These are phyloP conservation scores for Spinus pinus DNA, from an alignment of 2,797 vertebrate genomes.

Conservation along the genomic window DNA sequence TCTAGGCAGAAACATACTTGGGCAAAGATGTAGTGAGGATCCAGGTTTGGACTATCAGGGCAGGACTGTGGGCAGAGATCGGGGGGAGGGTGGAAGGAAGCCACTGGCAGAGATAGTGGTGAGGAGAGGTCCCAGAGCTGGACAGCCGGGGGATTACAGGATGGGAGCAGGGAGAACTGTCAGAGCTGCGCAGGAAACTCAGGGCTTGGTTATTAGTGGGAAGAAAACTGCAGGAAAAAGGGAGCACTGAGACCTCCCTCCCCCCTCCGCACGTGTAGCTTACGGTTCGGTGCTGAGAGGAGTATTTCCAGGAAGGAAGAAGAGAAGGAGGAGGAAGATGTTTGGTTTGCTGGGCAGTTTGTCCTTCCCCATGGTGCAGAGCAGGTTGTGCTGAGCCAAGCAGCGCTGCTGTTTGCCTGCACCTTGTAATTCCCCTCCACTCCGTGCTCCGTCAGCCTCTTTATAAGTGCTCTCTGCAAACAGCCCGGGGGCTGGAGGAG, in stretches of 20 bases:
- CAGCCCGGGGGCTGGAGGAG: slow-evolving; percentile 44
- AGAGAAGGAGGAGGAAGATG: slow-evolving; percentile 40
- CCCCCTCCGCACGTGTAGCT: not conserved
- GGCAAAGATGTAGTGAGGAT: not conserved
- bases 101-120: not conserved
- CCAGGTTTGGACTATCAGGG: not conserved
- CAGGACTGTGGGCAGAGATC: not conserved
- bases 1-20: not conserved
- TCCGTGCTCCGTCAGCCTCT: slow-evolving; percentile 26
- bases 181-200: not conserved
- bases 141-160: not conserved
- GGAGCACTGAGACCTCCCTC: not conserved
- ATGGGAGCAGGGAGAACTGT: not conserved
- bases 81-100: not conserved
- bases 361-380: slow-evolving; percentile 27
- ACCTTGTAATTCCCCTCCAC: slow-evolving; percentile 3
- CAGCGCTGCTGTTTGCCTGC: not conserved
- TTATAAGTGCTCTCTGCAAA: slow-evolving; percentile 51
- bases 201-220: not conserved
- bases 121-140: not conserved
- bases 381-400: not conserved
- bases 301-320: slow-evolving; percentile 23
- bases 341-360: not conserved
- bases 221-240: not conserved
- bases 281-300: slow-evolving; percentile 36